A percentile compares a stretch with the other conserved stretches of the same genome.
phyloP scores from a whole-genome alignment of 1,140 invertebrate species.

The Armadillidium nasatum region DNA sequence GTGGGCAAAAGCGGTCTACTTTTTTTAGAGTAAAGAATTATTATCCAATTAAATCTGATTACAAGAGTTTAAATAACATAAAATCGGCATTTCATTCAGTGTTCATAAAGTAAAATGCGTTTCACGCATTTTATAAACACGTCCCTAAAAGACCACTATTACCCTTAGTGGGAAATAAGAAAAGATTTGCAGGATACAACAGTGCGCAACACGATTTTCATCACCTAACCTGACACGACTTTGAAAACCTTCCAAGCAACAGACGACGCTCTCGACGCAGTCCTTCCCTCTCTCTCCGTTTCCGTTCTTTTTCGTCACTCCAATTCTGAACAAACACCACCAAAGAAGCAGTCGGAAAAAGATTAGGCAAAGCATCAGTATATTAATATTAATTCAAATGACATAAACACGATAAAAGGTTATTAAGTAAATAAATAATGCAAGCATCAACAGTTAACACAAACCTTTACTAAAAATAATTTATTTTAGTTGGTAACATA shows the following conservation, averaged over 20 bases:
- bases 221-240: slow-evolving; percentile 41
- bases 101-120: too few relatives aligned
- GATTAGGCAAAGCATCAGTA: not conserved
- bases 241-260: slow-evolving; percentile 41
- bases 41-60: too few relatives aligned
- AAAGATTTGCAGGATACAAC: not conserved
- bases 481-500: too few relatives aligned
- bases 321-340: slow-evolving; percentile 29
- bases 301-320: slow-evolving; percentile 44
- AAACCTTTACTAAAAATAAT: too few relatives aligned
- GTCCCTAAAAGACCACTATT: not conserved
- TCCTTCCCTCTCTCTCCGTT: slow-evolving; percentile 37
- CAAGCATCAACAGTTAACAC: too few relatives aligned
- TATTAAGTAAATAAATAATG: too few relatives aligned
- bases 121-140: too few relatives aligned
- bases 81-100: too few relatives aligned
- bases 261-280: slow-evolving; percentile 40
- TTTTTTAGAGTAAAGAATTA: not conserved
- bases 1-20: not conserved
- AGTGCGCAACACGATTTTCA: not conserved
- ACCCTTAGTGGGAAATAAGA: not conserved
- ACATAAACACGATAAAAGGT: not conserved
- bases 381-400: not conserved
- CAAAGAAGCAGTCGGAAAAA: not conserved
- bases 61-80: too few relatives aligned